phyloP scores from a whole-genome alignment of 2,113 vertebrate species.

The Crotalus tigris region DNA sequence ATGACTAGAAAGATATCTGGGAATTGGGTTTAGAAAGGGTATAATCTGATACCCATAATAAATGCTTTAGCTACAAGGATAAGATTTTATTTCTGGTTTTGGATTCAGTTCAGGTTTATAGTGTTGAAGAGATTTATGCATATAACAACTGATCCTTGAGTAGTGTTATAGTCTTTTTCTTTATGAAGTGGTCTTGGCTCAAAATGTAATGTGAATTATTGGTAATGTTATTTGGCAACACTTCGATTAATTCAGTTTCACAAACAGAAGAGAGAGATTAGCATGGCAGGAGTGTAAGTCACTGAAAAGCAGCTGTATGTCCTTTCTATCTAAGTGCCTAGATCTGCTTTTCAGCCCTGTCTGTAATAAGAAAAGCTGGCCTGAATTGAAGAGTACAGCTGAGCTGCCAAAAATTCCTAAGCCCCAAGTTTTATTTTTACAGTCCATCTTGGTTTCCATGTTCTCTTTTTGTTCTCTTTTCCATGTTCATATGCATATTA shows the following conservation, averaged over 20 bases:
- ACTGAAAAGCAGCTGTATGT: slow-evolving; percentile 6
- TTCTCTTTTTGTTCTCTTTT: neutral
- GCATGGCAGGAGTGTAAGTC: slow-evolving; percentile 38
- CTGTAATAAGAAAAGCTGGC: neutral
- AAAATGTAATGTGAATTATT: slow-evolving; percentile 50
- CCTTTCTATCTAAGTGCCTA: neutral
- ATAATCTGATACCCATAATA: slow-evolving; percentile 24
- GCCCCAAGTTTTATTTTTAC: neutral
- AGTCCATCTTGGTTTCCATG: neutral
- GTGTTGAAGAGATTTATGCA: slow-evolving; percentile 24
- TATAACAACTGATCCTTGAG: slow-evolving; percentile 25
- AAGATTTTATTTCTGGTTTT: neutral
- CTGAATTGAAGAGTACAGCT: neutral
- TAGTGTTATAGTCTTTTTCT: slow-evolving; percentile 48
- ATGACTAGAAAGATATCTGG: neutral
- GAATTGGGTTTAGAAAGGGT: neutral
- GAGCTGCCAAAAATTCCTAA: neutral
- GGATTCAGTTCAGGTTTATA: neutral
- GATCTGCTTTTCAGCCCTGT: neutral
- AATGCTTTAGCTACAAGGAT: neutral
- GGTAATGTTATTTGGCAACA: slow-evolving; percentile 52
- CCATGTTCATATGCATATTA: neutral
- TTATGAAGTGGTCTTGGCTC: slow-evolving; percentile 38
- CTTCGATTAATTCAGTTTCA: slow-evolving; percentile 54
- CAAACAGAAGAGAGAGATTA: slow-evolving; percentile 60